Conservation (phyloP, 2,113 vertebrate species). For the Vulpes vulpes region DNA sequence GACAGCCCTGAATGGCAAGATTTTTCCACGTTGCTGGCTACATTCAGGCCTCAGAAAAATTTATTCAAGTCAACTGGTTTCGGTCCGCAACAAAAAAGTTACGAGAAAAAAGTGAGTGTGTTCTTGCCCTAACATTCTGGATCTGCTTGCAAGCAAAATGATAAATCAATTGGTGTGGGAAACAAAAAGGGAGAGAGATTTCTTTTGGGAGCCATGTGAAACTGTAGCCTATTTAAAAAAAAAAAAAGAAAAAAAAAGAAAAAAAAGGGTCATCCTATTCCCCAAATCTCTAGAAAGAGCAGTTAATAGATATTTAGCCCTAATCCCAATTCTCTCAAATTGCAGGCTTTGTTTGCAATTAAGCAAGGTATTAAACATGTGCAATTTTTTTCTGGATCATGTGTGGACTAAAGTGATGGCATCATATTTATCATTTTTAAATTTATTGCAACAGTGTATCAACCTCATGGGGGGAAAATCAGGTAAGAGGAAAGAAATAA, state of each 20-base stretch:
- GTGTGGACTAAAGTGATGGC: constrained; percentile 61
- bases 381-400: constrained; percentile 68
- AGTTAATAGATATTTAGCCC: constrained; percentile 88
- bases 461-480: neutral
- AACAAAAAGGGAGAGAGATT: constrained; percentile 89
- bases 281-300: constrained; percentile 87
- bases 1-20: constrained; percentile 97
- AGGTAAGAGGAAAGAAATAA: constrained; percentile 36
- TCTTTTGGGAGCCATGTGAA: constrained; percentile 91
- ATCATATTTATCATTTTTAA: constrained; percentile 68
- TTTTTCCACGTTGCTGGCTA: constrained; percentile 99
- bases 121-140: constrained; percentile 92
- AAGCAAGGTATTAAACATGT: constrained; percentile 74
- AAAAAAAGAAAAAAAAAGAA: constrained; percentile 32
- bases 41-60: constrained; percentile 97
- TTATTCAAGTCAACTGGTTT: constrained; percentile 98
- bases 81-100: constrained; percentile 93
- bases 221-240: constrained; percentile 89
- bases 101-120: constrained; percentile 92
- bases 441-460: constrained; percentile 1
- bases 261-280: constrained; percentile 86
- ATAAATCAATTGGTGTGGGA: constrained; percentile 94
- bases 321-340: constrained; percentile 84
- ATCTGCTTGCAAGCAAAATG: constrained; percentile 94
- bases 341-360: constrained; percentile 81